phyloP scores from a whole-genome alignment of 2,888 invertebrate genomes.

The Synergus gifuensis region DNA sequence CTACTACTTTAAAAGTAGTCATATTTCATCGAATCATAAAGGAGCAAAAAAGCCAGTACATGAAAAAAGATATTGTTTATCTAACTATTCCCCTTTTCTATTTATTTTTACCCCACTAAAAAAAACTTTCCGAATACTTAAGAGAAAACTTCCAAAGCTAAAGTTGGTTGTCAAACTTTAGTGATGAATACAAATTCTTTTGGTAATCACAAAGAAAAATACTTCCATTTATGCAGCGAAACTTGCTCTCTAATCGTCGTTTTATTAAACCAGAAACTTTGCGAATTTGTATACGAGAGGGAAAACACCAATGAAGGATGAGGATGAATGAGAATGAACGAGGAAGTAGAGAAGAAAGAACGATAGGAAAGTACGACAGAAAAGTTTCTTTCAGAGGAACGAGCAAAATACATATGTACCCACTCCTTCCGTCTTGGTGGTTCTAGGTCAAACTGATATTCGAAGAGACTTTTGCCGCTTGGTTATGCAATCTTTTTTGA shows the following conservation, averaged over 20 bases:
- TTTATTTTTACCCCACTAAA: too few relatives aligned
- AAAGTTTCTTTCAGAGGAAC: conserved; percentile 43
- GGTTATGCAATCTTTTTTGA: conserved; percentile 52
- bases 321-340: conserved; percentile 10
- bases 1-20: too few relatives aligned
- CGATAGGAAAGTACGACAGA: conserved; percentile 7
- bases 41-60: too few relatives aligned
- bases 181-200: background rate
- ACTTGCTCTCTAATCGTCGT: background rate
- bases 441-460: conserved; percentile 66
- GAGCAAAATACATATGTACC: conserved; percentile 24
- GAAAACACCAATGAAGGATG: conserved; percentile 20
- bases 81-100: too few relatives aligned
- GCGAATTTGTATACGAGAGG: conserved; percentile 40
- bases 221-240: conserved; percentile 26
- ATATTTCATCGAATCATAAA: too few relatives aligned
- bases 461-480: conserved; percentile 63
- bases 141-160: background rate
- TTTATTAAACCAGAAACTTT: background rate
- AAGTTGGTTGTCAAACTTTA: background rate
- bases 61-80: too few relatives aligned
- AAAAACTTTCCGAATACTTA: too few relatives aligned
- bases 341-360: background rate
- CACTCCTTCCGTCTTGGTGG: conserved; percentile 49
- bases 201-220: conserved; percentile 41